Conservation (phyloP, 2,888 invertebrate genomes). For the Meta bourneti region DNA sequence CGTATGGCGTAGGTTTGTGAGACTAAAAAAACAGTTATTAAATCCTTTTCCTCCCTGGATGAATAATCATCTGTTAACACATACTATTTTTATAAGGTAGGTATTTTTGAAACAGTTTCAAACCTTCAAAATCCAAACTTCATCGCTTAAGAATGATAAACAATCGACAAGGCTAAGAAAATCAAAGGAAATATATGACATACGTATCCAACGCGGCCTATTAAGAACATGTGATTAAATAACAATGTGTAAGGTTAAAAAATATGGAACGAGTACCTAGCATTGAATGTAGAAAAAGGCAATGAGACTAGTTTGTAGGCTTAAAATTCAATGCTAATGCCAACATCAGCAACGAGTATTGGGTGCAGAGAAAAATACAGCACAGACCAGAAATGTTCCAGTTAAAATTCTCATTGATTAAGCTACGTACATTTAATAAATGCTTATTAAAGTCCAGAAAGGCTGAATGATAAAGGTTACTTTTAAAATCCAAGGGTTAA, state of each 20-base stretch:
- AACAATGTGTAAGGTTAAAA: constrained; percentile 75
- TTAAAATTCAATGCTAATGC: constrained; percentile 73
- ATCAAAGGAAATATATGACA: constrained; percentile 59
- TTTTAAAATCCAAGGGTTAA: constrained; percentile 75
- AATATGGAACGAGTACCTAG: constrained; percentile 74
- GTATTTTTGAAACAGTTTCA: constrained; percentile 72
- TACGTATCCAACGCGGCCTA: constrained; percentile 67
- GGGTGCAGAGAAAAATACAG: constrained; percentile 74
- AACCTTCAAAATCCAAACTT: constrained; percentile 57
- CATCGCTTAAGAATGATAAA: constrained; percentile 44
- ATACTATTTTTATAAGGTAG: too few species aligned
- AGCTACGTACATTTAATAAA: constrained; percentile 74
- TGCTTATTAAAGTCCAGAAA: constrained; percentile 76
- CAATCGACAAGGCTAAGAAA: constrained; percentile 56
- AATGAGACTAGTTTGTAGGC: constrained; percentile 69
- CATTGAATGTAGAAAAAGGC: constrained; percentile 72
- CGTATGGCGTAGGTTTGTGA: too few species aligned
- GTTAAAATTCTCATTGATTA: constrained; percentile 73
- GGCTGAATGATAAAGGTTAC: constrained; percentile 74
- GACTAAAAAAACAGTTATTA: too few species aligned
- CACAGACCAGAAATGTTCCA: constrained; percentile 72
- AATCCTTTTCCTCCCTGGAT: too few species aligned
- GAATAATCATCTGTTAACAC: too few species aligned
- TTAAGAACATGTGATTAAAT: constrained; percentile 76
- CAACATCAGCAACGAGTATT: constrained; percentile 70